Percentiles rank a stretch among this genome's conserved stretches.
phyloP scores from a whole-genome alignment of 1,140 invertebrate genomes.

The Macrostomum lignano region DNA sequence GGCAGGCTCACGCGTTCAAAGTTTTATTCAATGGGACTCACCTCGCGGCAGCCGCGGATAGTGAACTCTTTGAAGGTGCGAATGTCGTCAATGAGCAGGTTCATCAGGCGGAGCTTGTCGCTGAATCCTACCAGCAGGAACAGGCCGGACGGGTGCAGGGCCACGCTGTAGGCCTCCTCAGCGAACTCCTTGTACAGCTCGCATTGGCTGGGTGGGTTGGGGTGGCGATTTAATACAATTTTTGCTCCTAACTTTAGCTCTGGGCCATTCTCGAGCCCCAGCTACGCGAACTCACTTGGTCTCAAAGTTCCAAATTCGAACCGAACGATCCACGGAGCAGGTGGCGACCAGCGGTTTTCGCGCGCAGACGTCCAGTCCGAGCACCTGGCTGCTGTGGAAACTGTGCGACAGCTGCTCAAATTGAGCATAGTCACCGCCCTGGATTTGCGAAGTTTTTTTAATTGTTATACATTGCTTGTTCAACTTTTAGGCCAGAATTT shows the following conservation, averaged over 20 bases:
- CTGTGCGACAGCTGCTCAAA: neutral
- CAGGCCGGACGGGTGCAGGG: conserved; percentile 49
- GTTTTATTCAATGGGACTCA: conserved; percentile 9
- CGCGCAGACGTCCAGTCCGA: conserved; percentile 43
- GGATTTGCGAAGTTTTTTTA: no score
- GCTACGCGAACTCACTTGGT: no score
- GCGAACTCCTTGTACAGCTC: no score
- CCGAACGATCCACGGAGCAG: conserved; percentile 46
- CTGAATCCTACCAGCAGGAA: no score
- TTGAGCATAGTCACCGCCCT: no score
- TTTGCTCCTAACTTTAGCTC: no score
- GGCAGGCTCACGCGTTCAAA: no score
- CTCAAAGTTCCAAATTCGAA: conserved; percentile 65
- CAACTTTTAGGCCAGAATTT: no score
- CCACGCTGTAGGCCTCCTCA: conserved; percentile 45
- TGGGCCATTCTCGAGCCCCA: no score
- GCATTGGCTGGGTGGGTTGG: no score
- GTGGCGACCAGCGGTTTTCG: conserved; percentile 64
- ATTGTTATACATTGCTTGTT: no score
- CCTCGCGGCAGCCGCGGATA: conserved; percentile 38
- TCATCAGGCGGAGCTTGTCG: conserved; percentile 54
- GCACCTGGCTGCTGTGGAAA: neutral
- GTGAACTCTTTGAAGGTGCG: conserved; percentile 42
- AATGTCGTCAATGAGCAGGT: conserved; percentile 57
- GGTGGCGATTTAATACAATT: no score